These are phyloP conservation scores for Galaxea fascicularis DNA, from an alignment of 92 coral and sea anemone genomes.

Conservation along the genomic window DNA sequence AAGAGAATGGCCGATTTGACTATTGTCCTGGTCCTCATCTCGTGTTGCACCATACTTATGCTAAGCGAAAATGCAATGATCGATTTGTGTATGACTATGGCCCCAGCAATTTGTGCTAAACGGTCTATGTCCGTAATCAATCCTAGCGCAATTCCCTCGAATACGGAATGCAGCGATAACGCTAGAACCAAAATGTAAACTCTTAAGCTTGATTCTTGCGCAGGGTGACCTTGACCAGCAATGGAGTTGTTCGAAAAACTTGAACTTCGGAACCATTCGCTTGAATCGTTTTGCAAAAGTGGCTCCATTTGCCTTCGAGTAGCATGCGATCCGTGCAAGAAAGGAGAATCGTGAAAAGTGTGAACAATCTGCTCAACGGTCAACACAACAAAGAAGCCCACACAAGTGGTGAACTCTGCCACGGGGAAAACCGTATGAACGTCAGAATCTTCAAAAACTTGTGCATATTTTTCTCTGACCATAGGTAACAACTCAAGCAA, in stretches of 20 bases:
- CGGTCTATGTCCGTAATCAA: slow-evolving; percentile 78
- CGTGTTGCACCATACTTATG: slow-evolving; percentile 87
- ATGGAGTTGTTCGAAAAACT: background rate
- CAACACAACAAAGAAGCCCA: slow-evolving; percentile 90
- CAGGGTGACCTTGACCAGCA: background rate
- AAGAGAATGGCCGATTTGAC: slow-evolving; percentile 78
- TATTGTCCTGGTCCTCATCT: slow-evolving; percentile 63
- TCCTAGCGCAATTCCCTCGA: slow-evolving; percentile 97
- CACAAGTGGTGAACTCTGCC: slow-evolving; percentile 88
- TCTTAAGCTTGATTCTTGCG: slow-evolving; percentile 55
- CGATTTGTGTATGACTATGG: slow-evolving; percentile 90
- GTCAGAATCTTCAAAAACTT: slow-evolving; percentile 57
- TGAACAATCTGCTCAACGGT: slow-evolving; percentile 85
- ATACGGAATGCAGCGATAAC: slow-evolving; percentile 88
- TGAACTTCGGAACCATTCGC: slow-evolving; percentile 18
- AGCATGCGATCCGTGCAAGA: slow-evolving; percentile 61
- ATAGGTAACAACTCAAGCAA: slow-evolving; percentile 91
- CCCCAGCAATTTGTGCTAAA: slow-evolving; percentile 85
- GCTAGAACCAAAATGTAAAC: slow-evolving; percentile 92
- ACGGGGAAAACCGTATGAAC: slow-evolving; percentile 83
- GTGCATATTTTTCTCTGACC: slow-evolving; percentile 81
- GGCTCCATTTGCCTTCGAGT: slow-evolving; percentile 52
- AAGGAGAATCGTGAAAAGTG: slow-evolving; percentile 69
- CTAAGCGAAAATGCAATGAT: slow-evolving; percentile 90
- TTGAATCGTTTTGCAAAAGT: slow-evolving; percentile 39